phyloP scores from a whole-genome alignment of 1,140 invertebrate species.

The Drosophila sulfurigaster region DNA sequence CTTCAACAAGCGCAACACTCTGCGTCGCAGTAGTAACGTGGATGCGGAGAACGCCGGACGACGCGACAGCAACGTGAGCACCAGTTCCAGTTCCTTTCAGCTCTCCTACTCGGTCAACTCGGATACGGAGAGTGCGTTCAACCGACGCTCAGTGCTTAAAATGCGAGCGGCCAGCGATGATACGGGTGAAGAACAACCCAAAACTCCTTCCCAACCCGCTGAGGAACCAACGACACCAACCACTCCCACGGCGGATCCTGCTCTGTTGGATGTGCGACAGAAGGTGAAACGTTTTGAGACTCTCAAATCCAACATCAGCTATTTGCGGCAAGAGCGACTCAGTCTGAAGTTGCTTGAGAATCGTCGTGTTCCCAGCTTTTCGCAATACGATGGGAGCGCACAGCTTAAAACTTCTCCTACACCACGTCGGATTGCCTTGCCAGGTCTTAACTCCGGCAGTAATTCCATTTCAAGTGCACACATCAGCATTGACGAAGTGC shows the following conservation, averaged over 20 bases:
- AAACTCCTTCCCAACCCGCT: no score
- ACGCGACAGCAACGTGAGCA: constrained; percentile 31
- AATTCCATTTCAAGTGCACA: constrained; percentile 51
- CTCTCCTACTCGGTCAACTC: constrained; percentile 73
- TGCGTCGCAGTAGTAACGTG: constrained; percentile 57
- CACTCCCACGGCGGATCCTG: constrained; percentile 62
- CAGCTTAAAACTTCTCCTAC: constrained; percentile 38
- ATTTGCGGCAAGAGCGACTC: constrained; percentile 52
- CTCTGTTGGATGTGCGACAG: constrained; percentile 70
- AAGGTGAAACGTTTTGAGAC: constrained; percentile 78
- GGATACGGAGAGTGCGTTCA: constrained; percentile 70
- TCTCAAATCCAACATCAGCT: constrained; percentile 49
- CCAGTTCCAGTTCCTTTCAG: constrained; percentile 68
- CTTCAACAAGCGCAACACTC: constrained; percentile 76
- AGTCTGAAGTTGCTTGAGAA: constrained; percentile 68
- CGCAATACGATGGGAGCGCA: constrained; percentile 32
- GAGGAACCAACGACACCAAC: constrained; percentile 16
- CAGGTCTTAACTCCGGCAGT: constrained; percentile 31
- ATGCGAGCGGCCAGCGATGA: constrained; percentile 54
- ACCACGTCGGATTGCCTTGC: constrained; percentile 48
- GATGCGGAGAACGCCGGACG: constrained; percentile 50
- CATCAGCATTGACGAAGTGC: constrained; percentile 77
- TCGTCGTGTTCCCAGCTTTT: constrained; percentile 54
- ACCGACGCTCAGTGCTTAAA: constrained; percentile 64
- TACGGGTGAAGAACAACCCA: not conserved